Evolutionary conservation across 2,113 vertebrate species (phyloP).

Genomic region (Beaufortia kweichowensis): DNA sequence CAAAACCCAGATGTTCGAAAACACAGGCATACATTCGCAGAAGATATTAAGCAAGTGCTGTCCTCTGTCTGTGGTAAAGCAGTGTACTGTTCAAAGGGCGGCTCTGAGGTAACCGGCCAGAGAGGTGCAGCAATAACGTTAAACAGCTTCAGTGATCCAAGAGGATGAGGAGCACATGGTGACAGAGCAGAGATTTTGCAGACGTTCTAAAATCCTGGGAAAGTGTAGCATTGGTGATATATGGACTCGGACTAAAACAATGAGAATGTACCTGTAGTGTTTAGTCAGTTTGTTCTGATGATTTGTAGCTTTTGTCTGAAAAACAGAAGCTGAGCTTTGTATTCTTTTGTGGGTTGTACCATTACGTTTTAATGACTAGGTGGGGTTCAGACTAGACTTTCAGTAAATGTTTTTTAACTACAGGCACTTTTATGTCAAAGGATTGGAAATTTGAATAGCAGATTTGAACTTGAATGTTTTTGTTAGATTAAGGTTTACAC

Average conservation of each 20-base stretch:
- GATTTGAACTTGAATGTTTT: no score
- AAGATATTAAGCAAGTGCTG: not conserved
- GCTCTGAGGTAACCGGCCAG: slow-evolving; percentile 20
- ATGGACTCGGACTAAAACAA: not conserved
- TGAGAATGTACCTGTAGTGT: not conserved
- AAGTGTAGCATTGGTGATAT: not conserved
- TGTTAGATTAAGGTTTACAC: no score
- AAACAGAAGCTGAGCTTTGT: not conserved
- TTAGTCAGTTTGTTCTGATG: slow-evolving; percentile 16
- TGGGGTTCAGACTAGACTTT: not conserved
- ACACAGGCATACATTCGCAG: slow-evolving; percentile 10
- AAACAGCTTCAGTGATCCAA: slow-evolving; percentile 16
- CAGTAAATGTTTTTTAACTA: no score
- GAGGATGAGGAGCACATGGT: slow-evolving; percentile 15
- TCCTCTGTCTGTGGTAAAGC: slow-evolving; percentile 13
- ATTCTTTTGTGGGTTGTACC: not conserved
- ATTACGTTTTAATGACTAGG: not conserved
- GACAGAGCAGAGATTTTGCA: slow-evolving; percentile 34
- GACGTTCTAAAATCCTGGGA: slow-evolving; percentile 25
- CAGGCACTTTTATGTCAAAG: no score
- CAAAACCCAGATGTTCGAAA: slow-evolving; percentile 14
- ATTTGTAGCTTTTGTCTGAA: not conserved
- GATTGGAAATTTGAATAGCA: no score
- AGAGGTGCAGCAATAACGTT: slow-evolving; percentile 1
- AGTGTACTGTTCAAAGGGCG: not conserved